phyloP scores from a whole-genome alignment of 2,888 invertebrate genomes.

The Hydrotaea diabolus region DNA sequence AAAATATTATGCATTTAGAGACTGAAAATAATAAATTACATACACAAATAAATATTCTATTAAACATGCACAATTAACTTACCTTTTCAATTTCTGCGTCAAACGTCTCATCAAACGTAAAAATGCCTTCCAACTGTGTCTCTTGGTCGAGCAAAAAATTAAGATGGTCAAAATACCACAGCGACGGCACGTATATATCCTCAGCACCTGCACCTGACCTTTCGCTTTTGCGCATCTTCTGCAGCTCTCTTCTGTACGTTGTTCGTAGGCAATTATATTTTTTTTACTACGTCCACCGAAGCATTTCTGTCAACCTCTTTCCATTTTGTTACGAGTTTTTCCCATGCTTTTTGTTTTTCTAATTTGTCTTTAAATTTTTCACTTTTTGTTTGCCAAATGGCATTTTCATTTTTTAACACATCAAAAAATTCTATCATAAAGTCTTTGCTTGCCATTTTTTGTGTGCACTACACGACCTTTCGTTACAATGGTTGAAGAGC shows the following conservation, averaged over 20 bases:
- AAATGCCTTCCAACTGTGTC: neutral
- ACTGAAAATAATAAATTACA: conserved; percentile 14
- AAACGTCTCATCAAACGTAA: conserved; percentile 19
- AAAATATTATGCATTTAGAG: conserved; percentile 17
- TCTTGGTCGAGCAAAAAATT: conserved; percentile 42
- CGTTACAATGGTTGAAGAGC: neutral
- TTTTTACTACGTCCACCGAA: conserved; percentile 18
- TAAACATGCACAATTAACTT: neutral
- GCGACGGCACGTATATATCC: conserved; percentile 37
- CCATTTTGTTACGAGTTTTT: conserved; percentile 5
- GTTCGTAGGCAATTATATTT: conserved; percentile 9
- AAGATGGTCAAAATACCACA: conserved; percentile 47
- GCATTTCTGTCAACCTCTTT: conserved; percentile 19
- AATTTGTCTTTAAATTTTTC: conserved; percentile 4
- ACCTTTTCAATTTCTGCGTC: neutral
- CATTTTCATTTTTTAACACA: conserved; percentile 17
- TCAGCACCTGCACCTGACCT: neutral
- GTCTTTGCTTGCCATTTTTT: conserved; percentile 23
- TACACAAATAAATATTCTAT: conserved; percentile 11
- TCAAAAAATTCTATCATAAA: conserved; percentile 36
- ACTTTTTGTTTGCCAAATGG: conserved; percentile 9
- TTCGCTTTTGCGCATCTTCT: neutral
- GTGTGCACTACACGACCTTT: neutral
- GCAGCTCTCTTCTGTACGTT: conserved; percentile 7
- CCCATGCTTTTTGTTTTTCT: conserved; percentile 9